phyloP scores from a whole-genome alignment of 2,113 vertebrate genomes.

The Apus apus region DNA sequence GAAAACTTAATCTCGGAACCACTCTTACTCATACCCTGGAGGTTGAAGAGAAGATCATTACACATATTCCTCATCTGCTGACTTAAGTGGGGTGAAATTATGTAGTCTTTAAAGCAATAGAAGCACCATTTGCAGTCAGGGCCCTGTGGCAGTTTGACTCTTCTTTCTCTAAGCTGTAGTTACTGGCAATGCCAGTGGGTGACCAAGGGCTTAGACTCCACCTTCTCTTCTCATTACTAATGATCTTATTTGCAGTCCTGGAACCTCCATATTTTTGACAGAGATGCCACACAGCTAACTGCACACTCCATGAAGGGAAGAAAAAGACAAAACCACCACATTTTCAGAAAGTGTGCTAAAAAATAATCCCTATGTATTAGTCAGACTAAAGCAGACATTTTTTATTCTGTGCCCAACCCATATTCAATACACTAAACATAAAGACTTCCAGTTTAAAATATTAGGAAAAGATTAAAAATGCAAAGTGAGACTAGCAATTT shows the following conservation, averaged over 20 bases:
- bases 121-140: background rate
- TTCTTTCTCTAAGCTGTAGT: background rate
- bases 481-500: background rate
- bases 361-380: background rate
- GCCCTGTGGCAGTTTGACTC: background rate
- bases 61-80: background rate
- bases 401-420: background rate
- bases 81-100: constrained; percentile 40
- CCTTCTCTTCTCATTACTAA: background rate
- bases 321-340: background rate
- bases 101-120: constrained; percentile 38
- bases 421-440: background rate
- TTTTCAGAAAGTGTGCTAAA: background rate
- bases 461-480: background rate
- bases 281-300: background rate
- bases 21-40: constrained; percentile 26
- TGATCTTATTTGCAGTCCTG: background rate
- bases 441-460: background rate
- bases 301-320: background rate
- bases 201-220: background rate
- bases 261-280: background rate
- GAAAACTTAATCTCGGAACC: constrained; percentile 8
- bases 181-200: background rate
- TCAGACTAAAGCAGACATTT: background rate
- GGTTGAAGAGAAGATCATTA: constrained; percentile 38